These are phyloP conservation scores for Sitta europaea DNA, from an alignment of 2,113 vertebrate species.

Conservation along the genomic window DNA sequence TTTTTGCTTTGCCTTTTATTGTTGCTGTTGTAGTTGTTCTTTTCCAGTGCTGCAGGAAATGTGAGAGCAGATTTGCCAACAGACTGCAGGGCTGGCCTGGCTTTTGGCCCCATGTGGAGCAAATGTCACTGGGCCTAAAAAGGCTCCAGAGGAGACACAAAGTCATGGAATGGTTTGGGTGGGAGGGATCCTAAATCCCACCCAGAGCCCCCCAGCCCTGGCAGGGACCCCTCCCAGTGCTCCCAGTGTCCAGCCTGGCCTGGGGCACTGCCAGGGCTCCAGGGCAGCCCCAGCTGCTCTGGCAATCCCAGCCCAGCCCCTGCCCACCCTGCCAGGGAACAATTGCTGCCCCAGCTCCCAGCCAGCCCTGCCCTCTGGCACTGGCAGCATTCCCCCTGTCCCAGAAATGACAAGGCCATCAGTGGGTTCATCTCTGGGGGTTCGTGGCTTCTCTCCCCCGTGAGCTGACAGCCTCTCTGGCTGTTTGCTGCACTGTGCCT, in stretches of 20 bases:
- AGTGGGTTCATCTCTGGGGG: not conserved
- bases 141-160: not conserved
- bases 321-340: not conserved
- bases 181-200: not conserved
- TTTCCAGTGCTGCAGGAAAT: not conserved
- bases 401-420: not conserved
- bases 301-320: not conserved
- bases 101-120: not conserved
- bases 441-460: not conserved
- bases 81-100: not conserved
- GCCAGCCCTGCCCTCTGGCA: not conserved
- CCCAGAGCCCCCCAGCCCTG: not conserved
- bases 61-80: not conserved
- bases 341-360: not conserved
- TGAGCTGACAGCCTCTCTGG: not conserved
- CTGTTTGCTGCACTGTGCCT: not conserved
- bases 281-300: not conserved
- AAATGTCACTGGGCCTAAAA: not conserved
- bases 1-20: not conserved
- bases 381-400: fast-evolving
- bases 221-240: not conserved
- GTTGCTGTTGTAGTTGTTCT: not conserved
- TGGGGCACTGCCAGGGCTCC: not conserved
- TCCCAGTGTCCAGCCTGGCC: not conserved
- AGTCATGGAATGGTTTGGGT: not conserved